A percentile compares a stretch with the other conserved stretches of the same genome.
phyloP scores from a whole-genome alignment of 2,113 vertebrate species.

The Phainopepla nitens region DNA sequence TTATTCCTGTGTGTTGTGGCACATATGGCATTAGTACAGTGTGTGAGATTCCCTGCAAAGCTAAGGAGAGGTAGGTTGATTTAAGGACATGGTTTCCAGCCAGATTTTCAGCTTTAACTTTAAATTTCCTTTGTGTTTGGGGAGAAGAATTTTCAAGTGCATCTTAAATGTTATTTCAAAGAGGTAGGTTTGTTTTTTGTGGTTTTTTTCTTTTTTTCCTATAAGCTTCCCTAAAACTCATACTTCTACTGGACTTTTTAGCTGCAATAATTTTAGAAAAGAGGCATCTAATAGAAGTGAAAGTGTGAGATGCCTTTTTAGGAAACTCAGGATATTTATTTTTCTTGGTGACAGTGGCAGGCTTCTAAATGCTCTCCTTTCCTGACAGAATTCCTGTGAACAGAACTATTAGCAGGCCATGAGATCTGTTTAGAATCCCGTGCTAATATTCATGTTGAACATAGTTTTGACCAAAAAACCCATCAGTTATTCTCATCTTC shows the following conservation, averaged over 20 bases:
- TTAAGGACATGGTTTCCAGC: slow-evolving; percentile 64
- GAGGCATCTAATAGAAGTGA: neutral
- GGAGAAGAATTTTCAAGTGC: neutral
- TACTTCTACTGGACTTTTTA: neutral
- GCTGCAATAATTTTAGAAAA: slow-evolving; percentile 3
- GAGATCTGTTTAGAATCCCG: neutral
- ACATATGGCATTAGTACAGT: slow-evolving; percentile 70
- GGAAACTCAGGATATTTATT: slow-evolving; percentile 15
- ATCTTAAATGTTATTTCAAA: neutral
- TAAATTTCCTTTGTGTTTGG: slow-evolving; percentile 39
- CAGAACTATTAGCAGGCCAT: neutral
- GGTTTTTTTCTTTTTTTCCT: neutral
- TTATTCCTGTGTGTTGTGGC: slow-evolving; percentile 65
- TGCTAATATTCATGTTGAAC: neutral
- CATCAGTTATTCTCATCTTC: neutral
- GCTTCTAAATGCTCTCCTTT: neutral
- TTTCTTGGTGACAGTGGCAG: neutral
- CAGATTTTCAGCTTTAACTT: slow-evolving; percentile 54
- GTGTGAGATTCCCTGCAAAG: slow-evolving; percentile 68
- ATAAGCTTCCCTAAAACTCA: neutral
- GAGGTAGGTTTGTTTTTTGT: neutral
- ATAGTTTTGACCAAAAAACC: neutral
- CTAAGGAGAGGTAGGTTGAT: slow-evolving; percentile 66
- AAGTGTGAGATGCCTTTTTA: neutral
- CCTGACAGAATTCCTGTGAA: neutral